Conservation (phyloP, 2,113 vertebrate genomes). For the Sminthopsis crassicaudata region DNA sequence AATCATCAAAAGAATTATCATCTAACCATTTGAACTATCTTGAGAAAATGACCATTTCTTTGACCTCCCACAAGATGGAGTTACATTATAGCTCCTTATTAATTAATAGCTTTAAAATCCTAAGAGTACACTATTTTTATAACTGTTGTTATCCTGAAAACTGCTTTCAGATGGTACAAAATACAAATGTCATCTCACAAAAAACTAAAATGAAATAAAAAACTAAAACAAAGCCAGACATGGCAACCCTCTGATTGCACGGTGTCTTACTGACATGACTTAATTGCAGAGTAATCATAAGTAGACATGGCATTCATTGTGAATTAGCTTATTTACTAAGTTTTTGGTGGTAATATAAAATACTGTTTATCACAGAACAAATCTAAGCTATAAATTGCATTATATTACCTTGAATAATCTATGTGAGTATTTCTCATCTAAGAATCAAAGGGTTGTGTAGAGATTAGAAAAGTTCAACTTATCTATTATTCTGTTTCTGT, state of each 20-base stretch:
- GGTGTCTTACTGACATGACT: slow-evolving; percentile 33
- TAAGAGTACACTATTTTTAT: neutral
- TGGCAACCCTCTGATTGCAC: neutral
- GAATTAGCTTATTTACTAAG: neutral
- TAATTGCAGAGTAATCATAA: slow-evolving; percentile 18
- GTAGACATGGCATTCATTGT: neutral
- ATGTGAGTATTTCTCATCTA: neutral
- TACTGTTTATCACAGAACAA: neutral
- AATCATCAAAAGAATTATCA: neutral
- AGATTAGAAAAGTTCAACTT: neutral
- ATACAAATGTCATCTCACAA: neutral
- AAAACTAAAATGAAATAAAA: neutral
- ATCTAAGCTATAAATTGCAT: neutral
- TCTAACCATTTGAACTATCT: neutral
- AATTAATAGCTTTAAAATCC: neutral
- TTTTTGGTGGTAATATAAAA: neutral
- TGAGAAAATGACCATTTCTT: neutral
- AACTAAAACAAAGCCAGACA: slow-evolving; percentile 5
- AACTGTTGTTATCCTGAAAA: neutral
- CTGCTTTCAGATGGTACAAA: slow-evolving; percentile 2
- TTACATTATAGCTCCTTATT: no score
- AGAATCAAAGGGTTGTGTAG: neutral
- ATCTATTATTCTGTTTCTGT: neutral
- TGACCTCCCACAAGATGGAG: neutral
- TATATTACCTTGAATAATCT: neutral